Evolutionary conservation across 2,113 vertebrate species (phyloP), one percentile per base, ranked within the genome.

Genomic region (Alligator sinensis): DNA sequence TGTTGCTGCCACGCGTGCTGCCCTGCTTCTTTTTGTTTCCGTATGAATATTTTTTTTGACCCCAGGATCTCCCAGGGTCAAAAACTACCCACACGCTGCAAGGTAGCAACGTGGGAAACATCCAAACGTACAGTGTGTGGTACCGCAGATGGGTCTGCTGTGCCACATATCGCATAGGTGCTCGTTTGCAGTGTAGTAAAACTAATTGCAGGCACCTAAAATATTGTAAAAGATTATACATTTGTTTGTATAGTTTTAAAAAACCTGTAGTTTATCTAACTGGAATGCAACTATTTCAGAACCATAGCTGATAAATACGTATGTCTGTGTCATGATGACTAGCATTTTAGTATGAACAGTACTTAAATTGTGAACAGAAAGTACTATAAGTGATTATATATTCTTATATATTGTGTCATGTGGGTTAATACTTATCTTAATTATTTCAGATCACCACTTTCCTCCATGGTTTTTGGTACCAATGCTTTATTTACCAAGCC

Each of bases 401-500:
- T 54, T n/a, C 59, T 80, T 55, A 34, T n/a, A 87, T 90, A 7
- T 25, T 61, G 11, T 90, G 58, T 77, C 28, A 58, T 76, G 85
- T 1, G 4, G 24, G 74, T 74, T 74, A 34, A 4, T 1, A 4
- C 70, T 95, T 54, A 25, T 68, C 75, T 68, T 82, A 38, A 94
- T 83, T 94, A 18, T 95, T 97, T 78, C 88, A 99, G 99, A 84
- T 98, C 98, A 57, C 98, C 98, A 4, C 96, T 99, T 77, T 99
- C 98, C 11, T 99, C 99, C 6, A 98, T 99, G 99, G 98, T 99
- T 91, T 99, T 99, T 98, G 99, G 98, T 80, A 99, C 99, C 47
- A 99, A 98, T 89, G 98, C 99, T 66, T 97, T 99, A 82, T 99
- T 99, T 97, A 99, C 99, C 25, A 99, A 99, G 92, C 98, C 98